Evolutionary conservation across 2,113 vertebrate genomes (phyloP).

Genomic region (Pseudorasbora parva): DNA sequence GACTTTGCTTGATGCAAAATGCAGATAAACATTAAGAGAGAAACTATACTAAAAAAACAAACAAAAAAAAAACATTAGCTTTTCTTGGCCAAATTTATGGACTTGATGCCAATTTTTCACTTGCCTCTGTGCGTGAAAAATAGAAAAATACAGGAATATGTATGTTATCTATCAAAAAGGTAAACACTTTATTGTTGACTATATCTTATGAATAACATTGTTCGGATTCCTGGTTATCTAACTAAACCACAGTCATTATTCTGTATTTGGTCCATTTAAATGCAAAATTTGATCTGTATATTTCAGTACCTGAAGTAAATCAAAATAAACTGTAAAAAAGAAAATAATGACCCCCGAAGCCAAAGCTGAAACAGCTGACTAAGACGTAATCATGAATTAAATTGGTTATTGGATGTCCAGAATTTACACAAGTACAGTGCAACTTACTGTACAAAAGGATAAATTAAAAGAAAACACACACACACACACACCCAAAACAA

Average conservation of each 20-base stretch:
- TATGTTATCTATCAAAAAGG: conserved; percentile 22
- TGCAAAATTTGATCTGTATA: conserved; percentile 21
- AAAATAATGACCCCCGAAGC: neutral
- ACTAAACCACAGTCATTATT: conserved; percentile 6
- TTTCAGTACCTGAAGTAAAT: conserved; percentile 14
- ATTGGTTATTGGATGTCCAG: neutral
- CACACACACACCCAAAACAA: neutral
- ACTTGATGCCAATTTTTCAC: neutral
- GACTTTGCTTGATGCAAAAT: neutral
- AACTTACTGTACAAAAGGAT: neutral
- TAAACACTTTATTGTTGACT: neutral
- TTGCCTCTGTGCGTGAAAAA: neutral
- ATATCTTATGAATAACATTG: neutral
- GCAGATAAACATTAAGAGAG: neutral
- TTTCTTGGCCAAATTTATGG: neutral
- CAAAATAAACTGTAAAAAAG: neutral
- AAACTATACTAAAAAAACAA: no score
- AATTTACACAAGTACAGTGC: neutral
- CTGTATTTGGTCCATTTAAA: conserved; percentile 51
- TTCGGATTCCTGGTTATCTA: neutral
- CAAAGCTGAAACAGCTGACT: neutral
- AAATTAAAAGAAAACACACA: neutral
- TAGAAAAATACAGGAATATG: conserved; percentile 21
- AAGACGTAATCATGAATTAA: neutral
- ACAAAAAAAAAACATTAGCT: neutral